Evolutionary conservation across 2,113 vertebrate species (phyloP).

Genomic region (Pterocles burchelli): DNA sequence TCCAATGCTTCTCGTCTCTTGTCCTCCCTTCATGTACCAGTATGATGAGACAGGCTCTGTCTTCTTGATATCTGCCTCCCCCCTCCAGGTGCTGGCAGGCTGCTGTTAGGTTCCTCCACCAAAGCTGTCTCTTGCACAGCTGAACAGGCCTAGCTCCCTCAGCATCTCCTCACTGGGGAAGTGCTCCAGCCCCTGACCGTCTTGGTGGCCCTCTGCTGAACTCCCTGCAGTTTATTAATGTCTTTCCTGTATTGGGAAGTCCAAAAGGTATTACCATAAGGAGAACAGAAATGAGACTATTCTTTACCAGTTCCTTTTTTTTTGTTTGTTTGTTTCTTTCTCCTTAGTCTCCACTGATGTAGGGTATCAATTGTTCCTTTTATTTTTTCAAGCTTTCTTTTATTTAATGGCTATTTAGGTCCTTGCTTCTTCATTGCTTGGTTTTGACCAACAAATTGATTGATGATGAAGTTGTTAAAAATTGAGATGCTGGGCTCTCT

Average conservation of each 20-base stretch:
- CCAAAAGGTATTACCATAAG: not conserved
- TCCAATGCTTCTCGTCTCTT: not conserved
- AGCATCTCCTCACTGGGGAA: not conserved
- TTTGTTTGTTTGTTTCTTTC: not conserved
- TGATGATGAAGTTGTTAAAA: not conserved
- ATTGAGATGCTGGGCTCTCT: not conserved
- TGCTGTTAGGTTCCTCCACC: not conserved
- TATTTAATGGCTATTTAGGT: not conserved
- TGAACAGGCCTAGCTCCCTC: not conserved
- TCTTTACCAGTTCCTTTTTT: not conserved
- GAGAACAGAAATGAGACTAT: not conserved
- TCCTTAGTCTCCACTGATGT: not conserved
- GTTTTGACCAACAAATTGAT: not conserved
- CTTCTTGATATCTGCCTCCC: not conserved
- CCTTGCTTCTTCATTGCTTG: not conserved
- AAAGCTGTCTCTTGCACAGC: not conserved
- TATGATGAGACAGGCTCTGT: not conserved
- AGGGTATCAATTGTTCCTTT: not conserved
- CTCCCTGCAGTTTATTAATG: not conserved
- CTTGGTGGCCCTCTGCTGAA: not conserved
- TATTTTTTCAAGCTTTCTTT: not conserved
- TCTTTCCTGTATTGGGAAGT: not conserved
- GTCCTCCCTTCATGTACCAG: not conserved
- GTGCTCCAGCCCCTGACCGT: not conserved
- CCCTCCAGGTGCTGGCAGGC: not conserved